phyloP scores from a whole-genome alignment of 2,113 vertebrate species.

The Asarcornis scutulata region DNA sequence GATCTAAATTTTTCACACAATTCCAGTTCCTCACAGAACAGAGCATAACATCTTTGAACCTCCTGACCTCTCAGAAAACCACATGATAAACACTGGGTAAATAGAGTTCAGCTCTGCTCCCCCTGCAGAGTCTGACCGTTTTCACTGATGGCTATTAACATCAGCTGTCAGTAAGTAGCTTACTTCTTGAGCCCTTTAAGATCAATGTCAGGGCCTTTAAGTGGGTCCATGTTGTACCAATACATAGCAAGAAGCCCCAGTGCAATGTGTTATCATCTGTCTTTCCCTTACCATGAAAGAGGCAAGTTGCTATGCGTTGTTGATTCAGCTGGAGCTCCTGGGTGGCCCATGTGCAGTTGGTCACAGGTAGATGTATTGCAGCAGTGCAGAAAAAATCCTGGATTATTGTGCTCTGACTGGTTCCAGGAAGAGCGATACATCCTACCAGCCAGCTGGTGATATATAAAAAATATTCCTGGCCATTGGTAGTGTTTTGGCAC shows the following conservation, averaged over 20 bases:
- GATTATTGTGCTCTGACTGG: background rate
- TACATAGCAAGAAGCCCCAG: background rate
- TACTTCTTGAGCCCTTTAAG: background rate
- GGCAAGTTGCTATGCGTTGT: background rate
- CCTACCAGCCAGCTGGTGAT: background rate
- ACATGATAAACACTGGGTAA: background rate
- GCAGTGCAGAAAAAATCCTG: constrained; percentile 20
- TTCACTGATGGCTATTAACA: background rate
- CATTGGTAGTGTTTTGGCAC: background rate
- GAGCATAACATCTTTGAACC: background rate
- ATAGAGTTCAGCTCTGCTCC: background rate
- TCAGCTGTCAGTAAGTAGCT: background rate
- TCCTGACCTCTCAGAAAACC: background rate
- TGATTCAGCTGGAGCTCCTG: constrained; percentile 63
- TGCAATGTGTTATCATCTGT: background rate
- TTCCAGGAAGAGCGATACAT: constrained; percentile 28
- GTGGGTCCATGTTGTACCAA: background rate
- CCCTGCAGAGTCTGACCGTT: background rate
- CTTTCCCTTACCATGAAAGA: background rate
- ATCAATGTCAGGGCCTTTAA: background rate
- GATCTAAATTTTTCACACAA: background rate
- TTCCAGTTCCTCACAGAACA: background rate
- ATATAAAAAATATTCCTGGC: background rate
- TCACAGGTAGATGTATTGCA: constrained; percentile 52
- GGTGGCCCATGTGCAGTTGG: constrained; percentile 45